Base-by-base conservation (phyloP, 2,888 invertebrate species). In the Campaea margaritaria region DNA sequence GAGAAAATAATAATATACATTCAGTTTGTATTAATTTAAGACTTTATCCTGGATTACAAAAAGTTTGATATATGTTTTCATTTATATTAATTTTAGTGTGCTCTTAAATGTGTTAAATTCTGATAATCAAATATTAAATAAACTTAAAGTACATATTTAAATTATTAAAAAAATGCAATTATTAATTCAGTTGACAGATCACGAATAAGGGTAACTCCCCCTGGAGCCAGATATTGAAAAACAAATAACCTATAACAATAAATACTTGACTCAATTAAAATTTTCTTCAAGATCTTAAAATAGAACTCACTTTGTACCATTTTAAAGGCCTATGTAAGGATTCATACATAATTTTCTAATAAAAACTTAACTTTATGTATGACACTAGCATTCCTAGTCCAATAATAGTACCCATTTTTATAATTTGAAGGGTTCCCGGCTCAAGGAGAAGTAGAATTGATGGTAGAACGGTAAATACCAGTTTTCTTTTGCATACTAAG, bases 401-500 rank as follows among this genome's bases (percentile, higher is more conserved):
- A 53, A 59, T 59, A 57, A 58, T 56, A 41, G 44, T 38, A 28
- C 8, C 49, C 46, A 52, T 42, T 57, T 56, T 50, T 49, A 49
- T 49, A 52, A 54, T 59, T 50, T 43, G 28, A 58, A 60, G 52
- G 36, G 50, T 52, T 47, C 50, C 50, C 16, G 34, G 42, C 31
- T 28, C 15, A 41, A 14, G n/a, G 41, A 27, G 53, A 45, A 54
- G 49, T 47, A 51, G 43, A 48, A 60, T 60, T 14, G 50, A 50
- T 56, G 46, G 51, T 39, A 13, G 28, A 61, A 67, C 63, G 61
- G 62, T 65, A 60, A 45, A 64, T 64, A 62, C 65, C 46, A 42
- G 65, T 60, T 56, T 45, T 50, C 62, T 53, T 65, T 62, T 62
- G 62, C 68, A 68, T 68, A 67, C 57, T 57, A 46, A 54, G 14